Evolutionary conservation across 2,113 vertebrate species (phyloP), one percentile per base, ranked within the genome.

Genomic region (Stercorarius parasiticus): DNA sequence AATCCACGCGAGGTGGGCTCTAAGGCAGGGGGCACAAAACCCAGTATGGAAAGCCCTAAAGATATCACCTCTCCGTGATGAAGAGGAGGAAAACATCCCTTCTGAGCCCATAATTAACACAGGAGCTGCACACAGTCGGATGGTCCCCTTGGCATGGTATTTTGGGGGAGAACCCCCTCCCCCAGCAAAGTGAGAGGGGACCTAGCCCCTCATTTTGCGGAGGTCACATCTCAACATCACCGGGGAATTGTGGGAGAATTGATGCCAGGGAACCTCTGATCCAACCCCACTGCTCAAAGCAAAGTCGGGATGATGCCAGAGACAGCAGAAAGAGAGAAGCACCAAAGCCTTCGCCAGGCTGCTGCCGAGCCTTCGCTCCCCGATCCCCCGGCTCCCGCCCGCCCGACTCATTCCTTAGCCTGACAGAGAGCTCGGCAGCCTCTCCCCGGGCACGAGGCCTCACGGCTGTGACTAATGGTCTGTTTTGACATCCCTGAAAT

Each of bases 401-500:
- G 15, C 27, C 76, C 87, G 21, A 66, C 73, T 82, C 69, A 10
- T 84, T 78, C 61, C 94, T 91, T 61, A 52, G 66, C 36, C 95
- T 88, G 91, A 64, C 91, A 42, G 55, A 36, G 38, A 64, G 73
- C 92, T 91, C 80, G 5, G 69, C 94, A 84, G 84, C 87, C 82
- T 90, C 87, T 96, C 96, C 96, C 91, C 26, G 10, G 90, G 88
- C 90, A 83, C 49, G 11, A 91, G 91, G 93, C 90, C 94, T 96
- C 84, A 73, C 7, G 15, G 62, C 88, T 65, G 81, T 89, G 83
- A 97, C 95, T 96, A 96, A 97, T n/a, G 53, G 92, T 58, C 21
- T 97, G 88, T 94, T 98, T 96, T 97, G 96, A 97, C 96, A 96
- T 95, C 97, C 91, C 97, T 95, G 95, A 96, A 96, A 97, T 82